phyloP scores from a whole-genome alignment of 1,140 invertebrate genomes.

The Drosophila miranda region DNA sequence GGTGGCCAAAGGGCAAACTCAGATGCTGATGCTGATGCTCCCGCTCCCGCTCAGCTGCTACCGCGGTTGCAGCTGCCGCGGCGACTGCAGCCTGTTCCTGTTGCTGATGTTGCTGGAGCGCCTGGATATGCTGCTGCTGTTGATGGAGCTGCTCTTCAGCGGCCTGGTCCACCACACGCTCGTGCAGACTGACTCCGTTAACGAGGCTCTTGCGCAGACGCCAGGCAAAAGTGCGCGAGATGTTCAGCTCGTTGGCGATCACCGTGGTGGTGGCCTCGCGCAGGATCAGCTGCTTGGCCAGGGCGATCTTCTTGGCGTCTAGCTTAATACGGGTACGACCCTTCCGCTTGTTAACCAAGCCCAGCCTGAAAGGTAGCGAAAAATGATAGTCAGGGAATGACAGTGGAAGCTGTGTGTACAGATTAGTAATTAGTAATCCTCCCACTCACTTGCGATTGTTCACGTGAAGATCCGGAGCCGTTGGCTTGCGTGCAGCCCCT shows the following conservation, averaged over 20 bases:
- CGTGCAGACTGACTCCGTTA: conserved; percentile 75
- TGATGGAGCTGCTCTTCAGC: conserved; percentile 57
- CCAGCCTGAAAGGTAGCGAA: conserved; percentile 39
- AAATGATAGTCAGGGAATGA: neutral
- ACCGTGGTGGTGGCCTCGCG: conserved; percentile 79
- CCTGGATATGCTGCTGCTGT: conserved; percentile 31
- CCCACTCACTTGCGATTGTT: conserved; percentile 75
- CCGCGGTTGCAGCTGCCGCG: conserved; percentile 13
- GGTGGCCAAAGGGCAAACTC: conserved; percentile 49
- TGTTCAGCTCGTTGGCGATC: conserved; percentile 79
- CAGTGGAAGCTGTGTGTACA: too few species aligned
- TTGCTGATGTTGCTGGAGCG: conserved; percentile 18
- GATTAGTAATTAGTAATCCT: neutral
- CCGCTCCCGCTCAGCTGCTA: conserved; percentile 38
- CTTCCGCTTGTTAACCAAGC: conserved; percentile 72
- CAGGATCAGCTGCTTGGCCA: conserved; percentile 77
- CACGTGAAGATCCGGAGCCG: conserved; percentile 56
- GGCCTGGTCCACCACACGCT: conserved; percentile 72
- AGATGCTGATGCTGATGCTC: conserved; percentile 49
- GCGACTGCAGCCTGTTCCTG: conserved; percentile 12
- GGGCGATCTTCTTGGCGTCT: conserved; percentile 77
- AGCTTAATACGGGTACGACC: conserved; percentile 80
- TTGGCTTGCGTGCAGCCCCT: conserved; percentile 50
- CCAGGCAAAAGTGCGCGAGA: conserved; percentile 80
- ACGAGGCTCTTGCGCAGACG: conserved; percentile 78